Base-by-base conservation (phyloP, 2,113 vertebrate species). In the Hypocryptadius cinnamomeus region DNA sequence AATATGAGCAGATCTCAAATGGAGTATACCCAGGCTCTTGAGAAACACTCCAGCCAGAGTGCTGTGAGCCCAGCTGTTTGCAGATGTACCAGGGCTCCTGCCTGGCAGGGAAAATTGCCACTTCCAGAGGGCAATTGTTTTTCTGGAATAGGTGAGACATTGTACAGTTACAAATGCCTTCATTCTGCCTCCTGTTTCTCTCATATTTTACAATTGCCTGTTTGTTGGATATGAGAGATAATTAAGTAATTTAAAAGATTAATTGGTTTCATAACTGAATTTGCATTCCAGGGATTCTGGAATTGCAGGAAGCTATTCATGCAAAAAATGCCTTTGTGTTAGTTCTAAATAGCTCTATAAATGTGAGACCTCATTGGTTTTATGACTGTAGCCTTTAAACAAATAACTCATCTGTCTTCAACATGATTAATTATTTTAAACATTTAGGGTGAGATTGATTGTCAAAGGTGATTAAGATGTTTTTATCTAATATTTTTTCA, bases 261-360 rank as follows among this genome's bases (percentile, higher is more conserved):
- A 87, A 94, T 91, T 94, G 77, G 60, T 90, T 93, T 95, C 72
- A 93, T 96, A 92, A 92, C 76, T 81, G 83, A 95, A 92, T 90
- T 93, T 88, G 40, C 82, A 94, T 96, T 95, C 90, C 87, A 83
- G 31, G 60, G 71, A 83, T 92, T 90, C 81, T 85, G 64, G 86
- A 94, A 92, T 92, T 88, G 51, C 76, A 84, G 79, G 79, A 92
- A 74, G 63, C 60, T 86, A 65, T 93, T 94, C 85, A 94, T 91
- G 93, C 76, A 92, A 88, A 92, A 94, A 94, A 92, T 35, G 79
- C 40, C 56, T 86, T 95, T 95, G 47, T 96, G 69, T 74, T 90
- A 92, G 48, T 68, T 92, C 76, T 91, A 86, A 94, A 90, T 88
- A 80, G 91, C 77, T 86, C 57, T 90, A 84, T 88, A 83, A 95